A percentile compares a stretch with the other conserved stretches of the same genome.
Conservation (phyloP, 2,888 invertebrate species). For the Epistrophella euchroma region DNA sequence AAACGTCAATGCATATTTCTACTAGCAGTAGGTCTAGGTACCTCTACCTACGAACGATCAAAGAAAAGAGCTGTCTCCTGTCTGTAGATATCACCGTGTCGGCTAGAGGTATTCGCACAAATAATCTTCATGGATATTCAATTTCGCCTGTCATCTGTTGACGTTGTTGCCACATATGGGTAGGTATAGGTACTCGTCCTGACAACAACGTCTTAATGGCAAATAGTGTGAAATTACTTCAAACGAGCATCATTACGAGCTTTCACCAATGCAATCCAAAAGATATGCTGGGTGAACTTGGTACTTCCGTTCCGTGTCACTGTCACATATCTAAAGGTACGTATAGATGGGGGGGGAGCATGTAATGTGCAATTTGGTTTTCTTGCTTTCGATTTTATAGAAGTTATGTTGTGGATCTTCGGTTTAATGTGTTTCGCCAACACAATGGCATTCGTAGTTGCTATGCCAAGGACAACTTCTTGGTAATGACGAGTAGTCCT, state of each 20-base stretch:
- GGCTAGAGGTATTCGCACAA: constrained; percentile 1
- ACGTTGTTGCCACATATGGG: neutral
- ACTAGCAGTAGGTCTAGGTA: neutral
- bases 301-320: neutral
- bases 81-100: neutral
- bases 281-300: constrained; percentile 5
- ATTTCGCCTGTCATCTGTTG: constrained; percentile 35
- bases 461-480: constrained; percentile 34
- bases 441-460: constrained; percentile 40
- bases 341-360: constrained; percentile 4
- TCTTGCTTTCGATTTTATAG: constrained; percentile 50
- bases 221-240: constrained; percentile 66
- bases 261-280: constrained; percentile 55
- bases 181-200: neutral
- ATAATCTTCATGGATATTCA: neutral
- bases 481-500: constrained; percentile 7
- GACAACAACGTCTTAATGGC: constrained; percentile 49
- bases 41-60: neutral
- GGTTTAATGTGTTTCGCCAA: constrained; percentile 45
- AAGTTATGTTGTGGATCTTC: constrained; percentile 46
- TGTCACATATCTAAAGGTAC: no score
- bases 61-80: constrained; percentile 2
- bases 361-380: constrained; percentile 56
- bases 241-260: constrained; percentile 61
- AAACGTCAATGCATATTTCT: constrained; percentile 14